Evolutionary conservation across 2,888 invertebrate species (phyloP).

Genomic region (Monochamus alternatus): DNA sequence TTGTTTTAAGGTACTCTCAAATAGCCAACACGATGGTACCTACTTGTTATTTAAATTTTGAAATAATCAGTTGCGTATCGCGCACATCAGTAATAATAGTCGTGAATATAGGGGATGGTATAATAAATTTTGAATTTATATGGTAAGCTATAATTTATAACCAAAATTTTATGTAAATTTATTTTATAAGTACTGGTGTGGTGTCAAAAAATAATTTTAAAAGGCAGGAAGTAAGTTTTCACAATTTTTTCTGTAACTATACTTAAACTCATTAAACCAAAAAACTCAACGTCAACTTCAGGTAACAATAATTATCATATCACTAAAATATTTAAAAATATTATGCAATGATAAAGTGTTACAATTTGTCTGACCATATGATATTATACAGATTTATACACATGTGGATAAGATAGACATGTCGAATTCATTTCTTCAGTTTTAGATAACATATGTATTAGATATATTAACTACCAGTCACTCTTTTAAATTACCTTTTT

Average conservation of each 20-base stretch:
- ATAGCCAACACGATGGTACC: neutral
- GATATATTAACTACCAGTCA: too few species aligned
- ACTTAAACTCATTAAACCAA: too few species aligned
- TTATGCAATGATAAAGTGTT: too few species aligned
- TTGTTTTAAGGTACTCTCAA: neutral
- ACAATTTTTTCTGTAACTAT: neutral
- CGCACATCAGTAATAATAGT: neutral
- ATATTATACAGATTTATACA: too few species aligned
- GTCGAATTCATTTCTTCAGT: too few species aligned
- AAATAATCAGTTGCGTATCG: slow-evolving; percentile 9
- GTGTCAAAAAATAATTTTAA: neutral
- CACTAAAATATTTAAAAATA: too few species aligned
- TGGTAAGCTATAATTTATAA: neutral
- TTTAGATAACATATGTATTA: too few species aligned
- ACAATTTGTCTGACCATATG: too few species aligned
- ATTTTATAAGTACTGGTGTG: neutral
- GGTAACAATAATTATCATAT: too few species aligned
- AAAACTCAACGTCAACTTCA: too few species aligned
- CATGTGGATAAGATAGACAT: too few species aligned
- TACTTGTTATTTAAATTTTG: neutral
- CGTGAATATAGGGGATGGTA: neutral
- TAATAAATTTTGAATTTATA: neutral
- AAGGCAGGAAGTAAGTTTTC: slow-evolving; percentile 16
- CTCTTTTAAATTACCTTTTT: too few species aligned
- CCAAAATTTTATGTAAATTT: slow-evolving; percentile 16